Percentiles rank a stretch among this genome's conserved stretches.
phyloP scores from a whole-genome alignment of 2,797 vertebrate species.

The Intellagama lesueurii region DNA sequence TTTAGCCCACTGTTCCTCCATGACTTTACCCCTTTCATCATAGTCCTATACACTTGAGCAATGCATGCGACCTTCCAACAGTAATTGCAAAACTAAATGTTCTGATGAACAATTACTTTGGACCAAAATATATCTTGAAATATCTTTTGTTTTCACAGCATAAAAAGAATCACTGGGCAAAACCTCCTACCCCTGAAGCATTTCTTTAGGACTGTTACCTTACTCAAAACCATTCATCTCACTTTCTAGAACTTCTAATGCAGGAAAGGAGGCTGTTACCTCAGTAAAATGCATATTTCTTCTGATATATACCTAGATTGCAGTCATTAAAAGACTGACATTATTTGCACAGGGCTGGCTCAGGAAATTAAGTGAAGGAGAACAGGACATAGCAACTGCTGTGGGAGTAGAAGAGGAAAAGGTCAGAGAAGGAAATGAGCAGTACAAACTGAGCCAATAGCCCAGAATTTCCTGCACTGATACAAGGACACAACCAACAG shows the following conservation, averaged over 20 bases:
- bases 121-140: background rate
- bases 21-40: background rate
- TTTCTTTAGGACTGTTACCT: background rate
- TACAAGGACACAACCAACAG: background rate
- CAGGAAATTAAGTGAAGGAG: background rate
- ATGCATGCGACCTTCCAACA: slow-evolving; percentile 1
- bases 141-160: background rate
- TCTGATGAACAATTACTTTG: background rate
- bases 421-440: background rate
- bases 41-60: background rate
- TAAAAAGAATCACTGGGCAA: background rate
- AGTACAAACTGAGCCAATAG: background rate
- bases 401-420: background rate
- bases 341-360: background rate
- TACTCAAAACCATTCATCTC: background rate
- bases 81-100: background rate
- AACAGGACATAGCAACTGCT: background rate
- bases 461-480: too few relatives aligned
- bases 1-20: background rate
- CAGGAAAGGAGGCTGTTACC: background rate
- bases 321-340: background rate
- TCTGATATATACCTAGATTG: background rate
- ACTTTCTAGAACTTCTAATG: background rate
- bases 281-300: background rate
- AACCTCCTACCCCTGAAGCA: background rate